phyloP scores from a whole-genome alignment of 2,797 vertebrate species.

The Cuniculus paca region DNA sequence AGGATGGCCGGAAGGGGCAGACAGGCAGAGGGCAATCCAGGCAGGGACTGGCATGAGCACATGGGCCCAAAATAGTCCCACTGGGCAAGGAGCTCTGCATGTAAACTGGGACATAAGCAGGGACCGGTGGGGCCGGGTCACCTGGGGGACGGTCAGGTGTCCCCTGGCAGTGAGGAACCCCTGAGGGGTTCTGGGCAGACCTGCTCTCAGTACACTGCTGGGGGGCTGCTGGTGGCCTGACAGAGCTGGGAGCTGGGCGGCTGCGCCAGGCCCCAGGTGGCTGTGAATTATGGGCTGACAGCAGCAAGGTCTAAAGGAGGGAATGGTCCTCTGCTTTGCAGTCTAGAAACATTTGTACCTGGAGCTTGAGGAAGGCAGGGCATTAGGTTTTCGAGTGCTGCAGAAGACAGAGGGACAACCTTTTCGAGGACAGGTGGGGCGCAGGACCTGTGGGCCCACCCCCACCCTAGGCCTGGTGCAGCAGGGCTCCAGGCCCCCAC shows the following conservation, averaged over 20 bases:
- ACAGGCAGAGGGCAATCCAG: slow-evolving; percentile 20
- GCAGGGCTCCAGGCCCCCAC: not conserved
- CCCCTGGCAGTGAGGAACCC: not conserved
- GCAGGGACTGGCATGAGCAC: slow-evolving; percentile 49
- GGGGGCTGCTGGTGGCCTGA: not conserved
- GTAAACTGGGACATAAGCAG: slow-evolving; percentile 49
- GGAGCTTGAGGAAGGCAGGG: not conserved
- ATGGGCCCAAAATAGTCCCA: slow-evolving; percentile 69
- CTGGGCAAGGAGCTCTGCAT: not conserved
- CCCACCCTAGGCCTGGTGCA: not conserved
- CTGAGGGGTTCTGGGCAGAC: not conserved
- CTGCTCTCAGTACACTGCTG: not conserved
- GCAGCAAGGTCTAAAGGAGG: not conserved
- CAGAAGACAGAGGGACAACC: accelerated
- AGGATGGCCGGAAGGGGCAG: slow-evolving; percentile 33
- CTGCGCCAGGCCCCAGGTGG: not conserved
- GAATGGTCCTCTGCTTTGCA: not conserved
- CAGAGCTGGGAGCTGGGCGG: not conserved
- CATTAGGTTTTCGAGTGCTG: not conserved
- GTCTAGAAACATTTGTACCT: not conserved
- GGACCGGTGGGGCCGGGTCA: not conserved
- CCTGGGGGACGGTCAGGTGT: not conserved
- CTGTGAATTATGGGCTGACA: not conserved
- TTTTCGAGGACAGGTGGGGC: not conserved
- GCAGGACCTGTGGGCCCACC: accelerated